Conservation (phyloP, 2,888 invertebrate genomes). For the Plebejus melissa region DNA sequence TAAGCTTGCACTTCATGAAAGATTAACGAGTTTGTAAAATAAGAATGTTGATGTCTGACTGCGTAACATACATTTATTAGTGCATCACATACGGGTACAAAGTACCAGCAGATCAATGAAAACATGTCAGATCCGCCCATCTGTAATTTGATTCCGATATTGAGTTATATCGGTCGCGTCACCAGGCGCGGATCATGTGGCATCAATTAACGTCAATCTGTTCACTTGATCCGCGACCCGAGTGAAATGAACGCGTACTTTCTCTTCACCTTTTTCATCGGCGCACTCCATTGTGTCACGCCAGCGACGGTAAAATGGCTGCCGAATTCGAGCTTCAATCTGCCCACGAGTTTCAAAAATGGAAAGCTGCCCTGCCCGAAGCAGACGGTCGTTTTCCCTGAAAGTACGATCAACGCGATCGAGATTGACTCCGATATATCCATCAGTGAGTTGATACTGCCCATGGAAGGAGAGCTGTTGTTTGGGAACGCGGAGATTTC, state of each 20-base stretch:
- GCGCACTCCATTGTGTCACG: constrained; percentile 42
- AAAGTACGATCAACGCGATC: constrained; percentile 49
- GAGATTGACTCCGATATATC: constrained; percentile 48
- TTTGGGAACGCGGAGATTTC: constrained; percentile 52
- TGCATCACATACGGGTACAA: neutral
- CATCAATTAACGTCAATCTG: constrained; percentile 35
- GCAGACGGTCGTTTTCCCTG: constrained; percentile 61
- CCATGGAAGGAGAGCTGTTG: constrained; percentile 58
- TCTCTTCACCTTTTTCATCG: constrained; percentile 33
- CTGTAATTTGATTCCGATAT: constrained; percentile 16
- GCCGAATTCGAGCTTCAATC: constrained; percentile 58
- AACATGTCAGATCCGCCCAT: constrained; percentile 18
- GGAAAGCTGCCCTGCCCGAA: constrained; percentile 62
- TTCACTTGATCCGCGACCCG: constrained; percentile 1
- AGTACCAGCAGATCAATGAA: neutral
- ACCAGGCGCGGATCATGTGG: constrained; percentile 63
- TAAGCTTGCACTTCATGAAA: too few species aligned
- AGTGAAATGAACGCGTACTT: constrained; percentile 11
- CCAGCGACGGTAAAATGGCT: constrained; percentile 58
- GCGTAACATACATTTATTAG: neutral
- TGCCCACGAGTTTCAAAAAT: constrained; percentile 57
- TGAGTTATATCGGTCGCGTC: constrained; percentile 1
- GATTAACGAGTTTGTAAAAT: too few species aligned
- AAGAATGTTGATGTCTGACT: too few species aligned
- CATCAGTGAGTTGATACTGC: constrained; percentile 57